Base-by-base conservation (phyloP, 2,888 invertebrate genomes). In the Hoplodrina ambigua region DNA sequence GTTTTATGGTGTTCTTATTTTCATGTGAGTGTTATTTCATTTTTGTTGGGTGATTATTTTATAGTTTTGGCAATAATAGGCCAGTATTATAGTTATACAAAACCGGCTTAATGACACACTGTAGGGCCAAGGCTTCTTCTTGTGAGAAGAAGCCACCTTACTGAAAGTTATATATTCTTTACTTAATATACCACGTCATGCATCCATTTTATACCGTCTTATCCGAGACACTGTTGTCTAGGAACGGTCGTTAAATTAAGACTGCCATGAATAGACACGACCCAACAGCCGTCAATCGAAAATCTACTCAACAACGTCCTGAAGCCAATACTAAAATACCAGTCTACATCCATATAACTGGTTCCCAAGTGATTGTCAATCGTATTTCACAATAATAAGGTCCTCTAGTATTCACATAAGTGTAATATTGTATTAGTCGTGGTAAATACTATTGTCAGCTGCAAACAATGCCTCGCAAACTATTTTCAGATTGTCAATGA, bases 401-500 rank as follows among this genome's bases (percentile, higher is more conserved):
- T 69, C 33, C 49, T 66, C 4, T 62, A 53, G 10, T 49, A 63
- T 52, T 60, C 60, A 37, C 6, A 44, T 56, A 46, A 41, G 17
- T 41, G 60, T 55, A 72, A n/a, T 57, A 20, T 58, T 68, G 50
- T 57, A 64, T 52, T 72, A 66, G 69, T 55, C 41, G 57, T 60
- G 60, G 66, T 72, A 56, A 55, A 66, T 62, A 70, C 77, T 78
- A 83, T 81, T 72, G 72, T 80, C 68, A 79, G 62, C 55, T 55
- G 82, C 78, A 84, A 82, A 91, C 90, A 91, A 91, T 90, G 87
- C 85, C 75, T 72, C 80, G 72, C 86, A 73, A 80, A 87, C 87
- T 91, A 91, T 90, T 91, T 89, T 81, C 82, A 87, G 85, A 81
- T 81, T 77, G 86, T 87, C 86, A 89, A 86, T 91, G 90, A 90